Evolutionary conservation across 1,140 invertebrate genomes (phyloP).

Genomic region (Piezodorus guildinii): DNA sequence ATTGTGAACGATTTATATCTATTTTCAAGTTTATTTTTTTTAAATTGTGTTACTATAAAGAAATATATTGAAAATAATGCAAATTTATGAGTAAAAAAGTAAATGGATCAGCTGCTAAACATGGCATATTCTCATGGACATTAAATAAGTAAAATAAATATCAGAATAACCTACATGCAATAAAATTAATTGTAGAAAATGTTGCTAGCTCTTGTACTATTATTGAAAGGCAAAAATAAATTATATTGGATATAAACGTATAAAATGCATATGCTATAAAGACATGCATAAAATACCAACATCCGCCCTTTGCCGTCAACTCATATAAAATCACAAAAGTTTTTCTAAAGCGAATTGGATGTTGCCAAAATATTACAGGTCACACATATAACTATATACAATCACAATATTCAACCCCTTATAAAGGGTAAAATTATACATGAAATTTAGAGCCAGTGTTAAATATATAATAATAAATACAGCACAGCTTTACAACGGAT

Average conservation of each 20-base stretch:
- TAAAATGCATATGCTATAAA: not conserved
- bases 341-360: not conserved
- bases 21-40: too few species aligned
- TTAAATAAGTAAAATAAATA: too few species aligned
- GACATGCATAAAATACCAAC: not conserved
- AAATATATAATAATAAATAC: not conserved
- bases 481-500: not conserved
- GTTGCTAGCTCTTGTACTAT: too few species aligned
- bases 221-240: not conserved
- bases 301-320: not conserved
- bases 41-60: too few species aligned
- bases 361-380: not conserved
- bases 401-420: not conserved
- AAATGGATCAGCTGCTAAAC: too few species aligned
- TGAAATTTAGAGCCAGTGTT: not conserved
- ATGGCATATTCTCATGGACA: too few species aligned
- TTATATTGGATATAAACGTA: not conserved
- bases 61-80: too few species aligned
- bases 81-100: too few species aligned
- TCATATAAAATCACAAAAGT: not conserved
- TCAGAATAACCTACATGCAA: too few species aligned
- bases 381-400: not conserved
- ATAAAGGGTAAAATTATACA: not conserved
- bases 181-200: too few species aligned
- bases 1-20: too few species aligned